Percentiles rank a stretch among this genome's conserved stretches.
phyloP scores from a whole-genome alignment of 2,113 vertebrate genomes.

The Syngnathus typhle region DNA sequence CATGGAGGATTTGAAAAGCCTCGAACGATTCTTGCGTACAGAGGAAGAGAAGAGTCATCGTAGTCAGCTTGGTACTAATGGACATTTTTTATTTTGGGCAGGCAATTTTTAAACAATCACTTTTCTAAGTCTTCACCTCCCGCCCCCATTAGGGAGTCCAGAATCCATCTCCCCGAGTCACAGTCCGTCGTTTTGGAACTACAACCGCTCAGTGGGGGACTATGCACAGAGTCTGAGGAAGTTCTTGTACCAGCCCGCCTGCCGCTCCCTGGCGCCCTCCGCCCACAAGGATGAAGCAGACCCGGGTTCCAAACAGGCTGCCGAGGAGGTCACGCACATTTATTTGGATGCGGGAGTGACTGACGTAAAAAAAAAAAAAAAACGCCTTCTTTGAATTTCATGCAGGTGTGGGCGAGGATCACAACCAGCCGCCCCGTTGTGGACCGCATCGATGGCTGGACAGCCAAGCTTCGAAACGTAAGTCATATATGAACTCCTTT shows the following conservation, averaged over 20 bases:
- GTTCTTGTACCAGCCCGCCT: slow-evolving; percentile 91
- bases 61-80: slow-evolving; percentile 78
- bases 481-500: slow-evolving; percentile 35
- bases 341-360: neutral
- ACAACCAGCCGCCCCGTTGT: slow-evolving; percentile 80
- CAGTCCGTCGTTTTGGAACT: slow-evolving; percentile 95
- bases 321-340: slow-evolving; percentile 76
- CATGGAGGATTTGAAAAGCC: slow-evolving; percentile 80
- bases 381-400: neutral
- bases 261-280: slow-evolving; percentile 85
- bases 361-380: neutral
- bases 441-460: slow-evolving; percentile 89
- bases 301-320: slow-evolving; percentile 89
- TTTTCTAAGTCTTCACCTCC: neutral
- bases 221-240: slow-evolving; percentile 88
- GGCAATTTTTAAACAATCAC: neutral
- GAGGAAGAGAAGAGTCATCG: slow-evolving; percentile 91
- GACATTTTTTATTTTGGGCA: neutral
- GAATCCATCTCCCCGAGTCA: slow-evolving; percentile 81
- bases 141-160: slow-evolving; percentile 75
- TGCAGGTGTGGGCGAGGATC: slow-evolving; percentile 91
- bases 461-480: slow-evolving; percentile 91
- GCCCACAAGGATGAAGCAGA: slow-evolving; percentile 93
- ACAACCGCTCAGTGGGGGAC: slow-evolving; percentile 83
- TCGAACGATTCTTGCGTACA: slow-evolving; percentile 69